These are phyloP conservation scores for Ophion ellenae DNA, from an alignment of 2,888 invertebrate species.

Conservation along the genomic window DNA sequence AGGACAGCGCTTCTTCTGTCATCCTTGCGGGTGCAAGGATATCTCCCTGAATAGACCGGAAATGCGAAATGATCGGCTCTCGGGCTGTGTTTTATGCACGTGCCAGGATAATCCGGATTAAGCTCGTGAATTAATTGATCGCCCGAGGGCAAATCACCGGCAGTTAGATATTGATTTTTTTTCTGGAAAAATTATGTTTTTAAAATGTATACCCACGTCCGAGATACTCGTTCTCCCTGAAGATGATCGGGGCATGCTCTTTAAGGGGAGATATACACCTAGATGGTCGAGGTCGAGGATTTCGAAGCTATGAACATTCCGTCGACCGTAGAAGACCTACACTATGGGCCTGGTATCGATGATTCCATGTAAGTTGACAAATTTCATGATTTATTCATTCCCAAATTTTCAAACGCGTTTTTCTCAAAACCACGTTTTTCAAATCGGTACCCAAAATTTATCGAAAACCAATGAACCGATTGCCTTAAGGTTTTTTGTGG, in stretches of 20 bases:
- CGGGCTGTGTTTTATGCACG: background rate
- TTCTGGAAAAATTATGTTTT: background rate
- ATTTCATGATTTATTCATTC: too few relatives aligned
- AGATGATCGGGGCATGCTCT: background rate
- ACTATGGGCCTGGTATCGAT: too few relatives aligned
- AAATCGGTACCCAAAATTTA: too few relatives aligned
- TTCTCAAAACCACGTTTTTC: too few relatives aligned
- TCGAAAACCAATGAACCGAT: too few relatives aligned
- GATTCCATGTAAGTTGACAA: too few relatives aligned
- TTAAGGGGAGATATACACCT: too few relatives aligned
- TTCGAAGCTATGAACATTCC: too few relatives aligned
- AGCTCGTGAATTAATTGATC: constrained; percentile 31
- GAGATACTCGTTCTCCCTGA: background rate
- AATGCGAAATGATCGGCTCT: constrained; percentile 46
- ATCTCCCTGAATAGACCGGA: constrained; percentile 41
- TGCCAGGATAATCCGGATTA: constrained; percentile 26
- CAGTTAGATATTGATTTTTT: constrained; percentile 7
- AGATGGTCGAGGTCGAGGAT: too few relatives aligned
- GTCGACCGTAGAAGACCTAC: too few relatives aligned
- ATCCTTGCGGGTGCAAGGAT: constrained; percentile 42
- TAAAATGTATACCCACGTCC: background rate
- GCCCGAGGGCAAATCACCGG: background rate
- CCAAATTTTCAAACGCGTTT: too few relatives aligned
- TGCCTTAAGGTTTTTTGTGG: too few relatives aligned
- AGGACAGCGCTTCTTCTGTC: constrained; percentile 2